Base-by-base conservation (phyloP, 2,797 vertebrate species). In the Meriones psammophilus region DNA sequence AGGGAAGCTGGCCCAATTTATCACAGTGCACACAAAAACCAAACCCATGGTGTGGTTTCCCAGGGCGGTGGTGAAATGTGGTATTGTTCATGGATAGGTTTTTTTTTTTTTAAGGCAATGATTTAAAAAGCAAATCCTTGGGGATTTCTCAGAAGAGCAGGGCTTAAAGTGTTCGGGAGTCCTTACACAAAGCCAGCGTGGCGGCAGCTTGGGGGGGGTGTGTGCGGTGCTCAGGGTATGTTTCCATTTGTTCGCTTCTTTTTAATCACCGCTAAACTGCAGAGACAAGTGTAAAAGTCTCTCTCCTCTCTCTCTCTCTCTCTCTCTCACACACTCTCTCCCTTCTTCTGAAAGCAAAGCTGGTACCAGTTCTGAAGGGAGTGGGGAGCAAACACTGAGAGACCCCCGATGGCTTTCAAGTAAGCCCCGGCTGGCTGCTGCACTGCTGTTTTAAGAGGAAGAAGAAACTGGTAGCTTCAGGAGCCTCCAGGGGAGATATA, bases 51-150 rank as follows among this genome's bases (percentile, higher is more conserved):
- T 50, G 58, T 14, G 66, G 30, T 71, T 69, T 93, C 94, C 64
- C n/a, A 77, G 78, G 64, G 69, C 0, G 12, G 90, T 33, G 88
- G 69, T 79, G 88, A 96, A 94, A 94, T 95, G 64, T 5, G 56
- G 92, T 90, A 76, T 92, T 96, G 80, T 91, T 92, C 78, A 30
- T 0, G 39, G 93, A 89, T 85, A 86, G 26, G n/a, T 90, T 96
- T 95, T 92, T 92, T 94, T 96, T 95, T 92, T 92, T 94, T 93
- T 93, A 91, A 95, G 88, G 88, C n/a, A 94, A 86, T 68, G 54
- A 90, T 94, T 97, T 86, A 92, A 89, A 96, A 96, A 96, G 85
- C 88, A 95, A 97, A 97, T 97, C 94, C 86, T 80, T 22, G 33
- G 58, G 80, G 94, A 89, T 92, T 87, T 92, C 89, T 94, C 64